Base-by-base conservation (phyloP, 2,113 vertebrate species). In the Corythaeola cristata region DNA sequence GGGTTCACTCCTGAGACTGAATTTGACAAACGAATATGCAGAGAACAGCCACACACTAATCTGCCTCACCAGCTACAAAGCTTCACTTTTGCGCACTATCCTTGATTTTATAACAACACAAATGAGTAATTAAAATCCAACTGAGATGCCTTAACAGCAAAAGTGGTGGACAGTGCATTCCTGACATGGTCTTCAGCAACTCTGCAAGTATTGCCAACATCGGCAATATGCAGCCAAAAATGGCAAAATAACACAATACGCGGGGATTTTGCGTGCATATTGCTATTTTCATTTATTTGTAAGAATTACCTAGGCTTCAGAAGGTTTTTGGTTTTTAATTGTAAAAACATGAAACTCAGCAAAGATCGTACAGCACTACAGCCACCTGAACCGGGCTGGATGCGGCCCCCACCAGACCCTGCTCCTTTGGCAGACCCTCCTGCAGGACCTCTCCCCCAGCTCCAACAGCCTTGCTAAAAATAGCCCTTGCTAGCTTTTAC, bases 381-480 rank as follows among this genome's bases (percentile, higher is more conserved):
- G 50, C 18, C 81, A 60, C 39, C 49, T 37, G 62, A 79, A 26
- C 27, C 0, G 0, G 21, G 74, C 59, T 53, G 55, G 71, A 44
- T 24, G 72, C 4, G 10, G 84, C 82, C 74, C 75, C 75, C 77
- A n/a, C 18, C 66, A 74, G 64, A 53, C 44, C 59, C 8, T 2
- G 3, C 49, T 76, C 73, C 96, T 81, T 27, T 2, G 45, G 58
- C 79, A 64, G 69, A 72, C 47, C 90, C 75, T 91, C 73, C 77
- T 87, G 28, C 47, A 26, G 64, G 74, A 90, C 80, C 72, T 81
- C 72, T 77, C 64, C 85, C 88, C 39, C 76, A 64, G 79, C 80
- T 83, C 58, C 52, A 88, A 59, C 75, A 81, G 80, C 84, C 77
- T 66, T 49, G 59, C 91, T 96, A 97, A 96, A 97, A 97, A 96